Percentiles rank a stretch among this genome's conserved stretches.
phyloP scores from a whole-genome alignment of 1,140 invertebrate genomes.

The Euschistus heros region DNA sequence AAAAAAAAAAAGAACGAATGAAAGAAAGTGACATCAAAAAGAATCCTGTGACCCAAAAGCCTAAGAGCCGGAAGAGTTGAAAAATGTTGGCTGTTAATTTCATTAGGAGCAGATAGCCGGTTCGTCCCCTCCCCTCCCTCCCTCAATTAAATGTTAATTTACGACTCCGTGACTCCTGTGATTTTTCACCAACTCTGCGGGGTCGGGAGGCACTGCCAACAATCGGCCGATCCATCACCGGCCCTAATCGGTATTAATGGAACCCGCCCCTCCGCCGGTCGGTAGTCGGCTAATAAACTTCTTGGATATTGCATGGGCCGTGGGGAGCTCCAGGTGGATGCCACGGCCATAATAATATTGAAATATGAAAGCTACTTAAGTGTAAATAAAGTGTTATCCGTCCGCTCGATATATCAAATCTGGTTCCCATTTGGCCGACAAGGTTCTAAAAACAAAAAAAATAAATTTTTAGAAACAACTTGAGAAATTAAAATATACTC shows the following conservation, averaged over 20 bases:
- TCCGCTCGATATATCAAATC: too few relatives aligned
- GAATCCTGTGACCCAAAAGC: background rate
- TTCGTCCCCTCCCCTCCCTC: background rate
- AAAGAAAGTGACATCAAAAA: background rate
- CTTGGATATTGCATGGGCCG: too few relatives aligned
- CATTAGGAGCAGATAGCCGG: background rate
- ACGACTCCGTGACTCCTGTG: background rate
- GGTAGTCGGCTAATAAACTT: too few relatives aligned
- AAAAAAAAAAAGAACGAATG: background rate
- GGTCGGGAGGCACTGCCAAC: background rate
- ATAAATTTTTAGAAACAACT: too few relatives aligned
- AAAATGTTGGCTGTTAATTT: background rate
- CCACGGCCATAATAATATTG: too few relatives aligned
- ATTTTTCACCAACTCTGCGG: background rate
- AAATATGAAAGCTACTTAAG: too few relatives aligned
- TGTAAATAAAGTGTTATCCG: too few relatives aligned
- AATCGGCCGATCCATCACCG: background rate
- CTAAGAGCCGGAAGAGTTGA: background rate
- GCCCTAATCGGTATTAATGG: conserved; percentile 4
- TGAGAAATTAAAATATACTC: too few relatives aligned
- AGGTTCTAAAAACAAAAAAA: too few relatives aligned
- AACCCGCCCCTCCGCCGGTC: background rate
- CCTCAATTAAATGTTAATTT: background rate
- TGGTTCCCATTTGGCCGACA: too few relatives aligned
- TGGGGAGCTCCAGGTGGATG: too few relatives aligned